phyloP scores from a whole-genome alignment of 2,113 vertebrate genomes.

The Actenoides lindsayi region DNA sequence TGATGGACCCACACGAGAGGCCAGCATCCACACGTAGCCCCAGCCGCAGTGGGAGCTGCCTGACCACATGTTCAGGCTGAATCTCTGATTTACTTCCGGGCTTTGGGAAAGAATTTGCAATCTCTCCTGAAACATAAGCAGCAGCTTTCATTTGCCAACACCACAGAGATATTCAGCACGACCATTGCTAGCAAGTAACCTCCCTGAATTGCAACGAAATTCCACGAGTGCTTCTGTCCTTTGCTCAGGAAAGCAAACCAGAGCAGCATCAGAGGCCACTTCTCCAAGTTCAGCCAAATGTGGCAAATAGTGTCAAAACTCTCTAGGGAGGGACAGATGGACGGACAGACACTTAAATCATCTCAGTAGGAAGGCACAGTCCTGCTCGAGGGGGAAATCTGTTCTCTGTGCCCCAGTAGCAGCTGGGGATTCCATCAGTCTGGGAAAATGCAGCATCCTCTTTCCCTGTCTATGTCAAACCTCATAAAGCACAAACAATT shows the following conservation, averaged over 20 bases:
- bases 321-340: not conserved
- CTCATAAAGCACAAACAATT: not conserved
- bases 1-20: not conserved
- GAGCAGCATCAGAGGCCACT: rapidly evolving
- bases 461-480: not conserved
- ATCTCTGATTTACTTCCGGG: not conserved
- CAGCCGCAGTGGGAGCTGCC: not conserved
- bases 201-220: not conserved
- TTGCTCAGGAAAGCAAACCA: not conserved
- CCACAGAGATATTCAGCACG: not conserved
- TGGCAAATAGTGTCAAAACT: not conserved
- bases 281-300: not conserved
- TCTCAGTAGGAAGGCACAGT: not conserved
- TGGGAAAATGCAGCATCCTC: not conserved
- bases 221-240: not conserved
- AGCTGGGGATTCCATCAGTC: not conserved
- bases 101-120: not conserved
- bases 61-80: rapidly evolving
- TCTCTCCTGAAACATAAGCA: rapidly evolving
- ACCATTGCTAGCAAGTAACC: rapidly evolving
- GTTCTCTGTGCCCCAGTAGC: not conserved
- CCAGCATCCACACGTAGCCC: rapidly evolving
- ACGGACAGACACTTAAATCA: not conserved
- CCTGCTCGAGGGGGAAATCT: not conserved
- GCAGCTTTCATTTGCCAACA: not conserved